Conservation (phyloP, 2,113 vertebrate species). For the Epinephelus cyanopodus region DNA sequence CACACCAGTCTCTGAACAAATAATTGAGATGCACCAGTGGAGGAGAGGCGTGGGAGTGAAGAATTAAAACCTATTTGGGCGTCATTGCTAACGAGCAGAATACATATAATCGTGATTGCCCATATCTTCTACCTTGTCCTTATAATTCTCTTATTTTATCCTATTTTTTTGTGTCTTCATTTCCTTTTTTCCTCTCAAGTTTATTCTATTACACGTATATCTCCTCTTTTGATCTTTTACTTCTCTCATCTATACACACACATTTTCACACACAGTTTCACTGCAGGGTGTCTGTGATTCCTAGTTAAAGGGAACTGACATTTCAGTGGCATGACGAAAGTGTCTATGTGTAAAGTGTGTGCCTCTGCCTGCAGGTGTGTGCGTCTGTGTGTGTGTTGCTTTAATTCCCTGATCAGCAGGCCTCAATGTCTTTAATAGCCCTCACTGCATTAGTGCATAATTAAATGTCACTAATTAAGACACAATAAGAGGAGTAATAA, state of each 20-base stretch:
- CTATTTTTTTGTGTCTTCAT: neutral
- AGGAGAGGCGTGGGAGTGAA: slow-evolving; percentile 83
- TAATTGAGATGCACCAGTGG: slow-evolving; percentile 92
- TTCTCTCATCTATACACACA: slow-evolving; percentile 25
- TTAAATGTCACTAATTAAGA: slow-evolving; percentile 83
- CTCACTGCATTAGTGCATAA: slow-evolving; percentile 79
- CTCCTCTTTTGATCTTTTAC: slow-evolving; percentile 10
- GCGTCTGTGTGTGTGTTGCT: slow-evolving; percentile 49
- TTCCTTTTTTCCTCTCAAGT: neutral
- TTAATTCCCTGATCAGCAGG: slow-evolving; percentile 82
- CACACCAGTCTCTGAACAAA: slow-evolving; percentile 91
- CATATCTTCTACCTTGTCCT: slow-evolving; percentile 30
- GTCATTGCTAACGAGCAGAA: slow-evolving; percentile 80
- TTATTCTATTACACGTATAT: neutral
- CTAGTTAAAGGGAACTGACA: slow-evolving; percentile 71
- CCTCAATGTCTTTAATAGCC: slow-evolving; percentile 80
- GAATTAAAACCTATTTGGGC: slow-evolving; percentile 84
- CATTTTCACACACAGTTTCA: slow-evolving; percentile 57
- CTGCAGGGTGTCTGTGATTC: slow-evolving; percentile 73
- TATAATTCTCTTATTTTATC: slow-evolving; percentile 54
- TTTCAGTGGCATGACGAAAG: slow-evolving; percentile 47
- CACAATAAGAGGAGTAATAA: slow-evolving; percentile 83
- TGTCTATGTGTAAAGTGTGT: slow-evolving; percentile 48
- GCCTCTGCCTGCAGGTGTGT: slow-evolving; percentile 33
- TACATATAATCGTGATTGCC: slow-evolving; percentile 31